A percentile compares a stretch with the other conserved stretches of the same genome.
phyloP scores from a whole-genome alignment of 1,140 invertebrate species.

The Antheraea mylitta region DNA sequence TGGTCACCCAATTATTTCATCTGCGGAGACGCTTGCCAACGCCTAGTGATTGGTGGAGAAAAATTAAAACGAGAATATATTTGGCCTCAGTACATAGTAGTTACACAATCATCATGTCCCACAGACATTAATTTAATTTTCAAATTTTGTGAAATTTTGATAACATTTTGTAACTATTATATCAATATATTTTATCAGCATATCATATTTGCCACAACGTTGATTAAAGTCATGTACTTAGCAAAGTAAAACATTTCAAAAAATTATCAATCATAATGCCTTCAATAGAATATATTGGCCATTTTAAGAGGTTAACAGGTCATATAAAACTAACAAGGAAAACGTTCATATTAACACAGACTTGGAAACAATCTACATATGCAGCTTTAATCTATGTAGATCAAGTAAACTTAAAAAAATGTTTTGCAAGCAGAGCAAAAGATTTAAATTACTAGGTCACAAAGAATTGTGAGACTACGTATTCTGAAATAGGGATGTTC shows the following conservation, averaged over 20 bases:
- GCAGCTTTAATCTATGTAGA: background rate
- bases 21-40: background rate
- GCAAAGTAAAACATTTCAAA: background rate
- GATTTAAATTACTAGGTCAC: background rate
- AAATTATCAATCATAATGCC: background rate
- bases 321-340: constrained; percentile 15
- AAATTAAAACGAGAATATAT: background rate
- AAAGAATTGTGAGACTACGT: no score
- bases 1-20: background rate
- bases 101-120: background rate
- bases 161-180: background rate
- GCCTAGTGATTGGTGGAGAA: background rate
- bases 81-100: background rate
- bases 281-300: background rate
- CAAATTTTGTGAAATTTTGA: background rate
- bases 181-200: no score
- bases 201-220: background rate
- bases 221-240: background rate
- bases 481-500: no score
- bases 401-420: constrained; percentile 9
- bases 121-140: background rate
- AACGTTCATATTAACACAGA: background rate
- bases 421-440: background rate
- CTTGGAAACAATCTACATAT: background rate
- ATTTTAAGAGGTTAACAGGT: constrained; percentile 19